phyloP scores from a whole-genome alignment of 1,140 invertebrate species.

The Phenacoccus solenopsis region DNA sequence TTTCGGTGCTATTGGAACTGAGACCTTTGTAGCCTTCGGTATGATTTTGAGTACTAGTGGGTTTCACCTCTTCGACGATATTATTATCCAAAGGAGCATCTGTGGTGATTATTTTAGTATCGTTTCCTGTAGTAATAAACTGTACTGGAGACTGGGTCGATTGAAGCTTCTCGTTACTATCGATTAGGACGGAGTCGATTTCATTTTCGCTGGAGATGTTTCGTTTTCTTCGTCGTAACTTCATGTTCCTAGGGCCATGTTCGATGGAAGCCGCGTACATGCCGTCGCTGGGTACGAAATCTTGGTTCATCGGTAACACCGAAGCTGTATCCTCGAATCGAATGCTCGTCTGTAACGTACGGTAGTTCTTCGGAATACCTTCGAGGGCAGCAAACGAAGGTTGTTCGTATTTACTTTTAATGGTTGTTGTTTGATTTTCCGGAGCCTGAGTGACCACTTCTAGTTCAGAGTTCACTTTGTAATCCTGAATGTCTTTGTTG shows the following conservation, averaged over 20 bases:
- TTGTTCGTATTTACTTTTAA: constrained; percentile 8
- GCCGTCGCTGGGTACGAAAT: constrained; percentile 23
- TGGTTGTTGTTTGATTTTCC: neutral
- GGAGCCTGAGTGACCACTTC: neutral
- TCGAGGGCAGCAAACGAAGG: constrained; percentile 24
- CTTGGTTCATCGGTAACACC: constrained; percentile 22
- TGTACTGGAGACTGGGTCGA: neutral
- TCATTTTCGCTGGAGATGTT: constrained; percentile 25
- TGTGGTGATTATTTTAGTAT: neutral
- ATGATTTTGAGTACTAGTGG: neutral
- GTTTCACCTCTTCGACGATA: neutral
- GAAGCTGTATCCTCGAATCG: constrained; percentile 19
- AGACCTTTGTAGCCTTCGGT: neutral
- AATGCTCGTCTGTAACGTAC: constrained; percentile 6
- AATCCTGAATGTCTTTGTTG: neutral
- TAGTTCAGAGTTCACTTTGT: constrained; percentile 1
- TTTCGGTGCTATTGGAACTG: neutral
- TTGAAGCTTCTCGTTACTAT: neutral
- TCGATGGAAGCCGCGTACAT: constrained; percentile 35
- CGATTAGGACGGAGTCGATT: neutral
- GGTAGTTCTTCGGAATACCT: constrained; percentile 22
- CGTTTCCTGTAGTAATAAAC: neutral
- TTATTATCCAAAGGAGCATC: neutral
- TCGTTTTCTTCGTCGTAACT: constrained; percentile 26
- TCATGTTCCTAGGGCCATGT: constrained; percentile 38